These are phyloP conservation scores for Lagorchestes hirsutus DNA, from an alignment of 2,797 vertebrate species.

Conservation along the genomic window DNA sequence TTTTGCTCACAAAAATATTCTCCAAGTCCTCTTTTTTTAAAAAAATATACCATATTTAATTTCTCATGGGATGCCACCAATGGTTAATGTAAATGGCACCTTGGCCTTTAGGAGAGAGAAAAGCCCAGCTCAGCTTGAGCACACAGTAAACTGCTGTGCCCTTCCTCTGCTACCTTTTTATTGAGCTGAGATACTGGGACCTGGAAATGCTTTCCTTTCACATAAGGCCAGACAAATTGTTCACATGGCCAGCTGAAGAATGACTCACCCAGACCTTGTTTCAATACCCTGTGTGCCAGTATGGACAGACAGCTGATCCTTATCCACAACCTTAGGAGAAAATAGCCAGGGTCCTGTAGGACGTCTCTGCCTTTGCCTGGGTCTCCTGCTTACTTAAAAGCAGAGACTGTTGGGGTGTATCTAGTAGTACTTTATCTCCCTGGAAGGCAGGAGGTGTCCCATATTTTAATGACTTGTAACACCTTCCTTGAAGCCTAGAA, in stretches of 20 bases:
- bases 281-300: slow-evolving; percentile 34
- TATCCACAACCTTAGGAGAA: neutral
- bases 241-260: slow-evolving; percentile 43
- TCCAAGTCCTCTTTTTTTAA: neutral
- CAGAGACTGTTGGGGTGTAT: neutral
- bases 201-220: slow-evolving; percentile 5
- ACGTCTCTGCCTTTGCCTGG: neutral
- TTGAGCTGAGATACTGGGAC: neutral
- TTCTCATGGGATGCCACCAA: neutral
- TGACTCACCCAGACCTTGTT: slow-evolving; percentile 61
- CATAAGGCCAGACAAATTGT: neutral
- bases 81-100: neutral
- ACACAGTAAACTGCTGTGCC: neutral
- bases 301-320: neutral
- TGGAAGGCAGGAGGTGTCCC: neutral
- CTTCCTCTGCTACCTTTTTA: neutral
- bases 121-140: neutral
- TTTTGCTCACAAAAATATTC: neutral
- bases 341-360: neutral
- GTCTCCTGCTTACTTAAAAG: neutral
- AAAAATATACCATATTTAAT: neutral
- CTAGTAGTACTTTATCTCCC: neutral
- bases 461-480: neutral
- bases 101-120: neutral
- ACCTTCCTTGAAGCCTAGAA: neutral